These are phyloP conservation scores for Zalophus californianus DNA, from an alignment of 2,797 vertebrate species.

Conservation along the genomic window DNA sequence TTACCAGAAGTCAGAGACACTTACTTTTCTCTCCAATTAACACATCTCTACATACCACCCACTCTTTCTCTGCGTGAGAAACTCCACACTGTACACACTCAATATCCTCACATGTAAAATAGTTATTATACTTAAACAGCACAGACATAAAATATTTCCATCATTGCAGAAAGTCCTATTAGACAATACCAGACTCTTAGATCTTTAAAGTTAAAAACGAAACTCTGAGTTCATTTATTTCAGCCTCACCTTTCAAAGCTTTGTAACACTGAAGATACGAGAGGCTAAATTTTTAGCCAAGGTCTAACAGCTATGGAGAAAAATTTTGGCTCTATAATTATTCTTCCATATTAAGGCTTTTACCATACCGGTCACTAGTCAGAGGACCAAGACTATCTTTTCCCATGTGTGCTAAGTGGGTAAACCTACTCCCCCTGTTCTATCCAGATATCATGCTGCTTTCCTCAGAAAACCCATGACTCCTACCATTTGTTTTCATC, in stretches of 20 bases:
- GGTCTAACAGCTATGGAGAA: neutral
- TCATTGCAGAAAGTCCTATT: neutral
- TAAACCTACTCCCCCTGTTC: neutral
- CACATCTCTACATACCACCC: neutral
- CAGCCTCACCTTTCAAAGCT: constrained; percentile 19
- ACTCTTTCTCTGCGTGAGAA: neutral
- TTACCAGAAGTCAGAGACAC: neutral
- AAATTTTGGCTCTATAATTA: neutral
- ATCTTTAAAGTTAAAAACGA: constrained; percentile 14
- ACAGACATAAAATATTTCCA: neutral
- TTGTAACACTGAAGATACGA: neutral
- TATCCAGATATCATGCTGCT: neutral
- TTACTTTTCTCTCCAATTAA: neutral
- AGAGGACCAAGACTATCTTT: neutral
- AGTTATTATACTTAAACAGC: neutral
- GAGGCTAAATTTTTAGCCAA: neutral
- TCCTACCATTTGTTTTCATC: neutral
- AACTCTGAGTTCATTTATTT: neutral
- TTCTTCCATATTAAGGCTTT: neutral
- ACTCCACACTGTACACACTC: neutral
- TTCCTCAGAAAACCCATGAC: neutral
- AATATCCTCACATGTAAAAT: neutral
- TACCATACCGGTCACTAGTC: neutral
- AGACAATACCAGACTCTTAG: neutral
- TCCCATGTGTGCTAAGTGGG: neutral